phyloP scores from a whole-genome alignment of 2,113 vertebrate species.

The Pandion haliaetus region DNA sequence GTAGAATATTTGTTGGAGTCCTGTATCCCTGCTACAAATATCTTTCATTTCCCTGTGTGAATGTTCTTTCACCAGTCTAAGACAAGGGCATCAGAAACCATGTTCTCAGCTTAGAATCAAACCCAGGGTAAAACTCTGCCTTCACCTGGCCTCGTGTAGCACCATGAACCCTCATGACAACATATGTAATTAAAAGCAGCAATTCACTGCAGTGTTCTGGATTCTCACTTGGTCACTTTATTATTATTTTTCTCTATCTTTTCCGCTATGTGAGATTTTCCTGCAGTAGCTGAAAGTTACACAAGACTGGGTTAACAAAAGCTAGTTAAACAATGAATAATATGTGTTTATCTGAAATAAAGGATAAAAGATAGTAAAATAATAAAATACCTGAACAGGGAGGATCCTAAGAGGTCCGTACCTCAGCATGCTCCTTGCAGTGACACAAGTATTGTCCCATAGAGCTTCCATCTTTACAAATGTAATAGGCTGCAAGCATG shows the following conservation, averaged over 20 bases:
- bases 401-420: not conserved
- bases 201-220: not conserved
- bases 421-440: not conserved
- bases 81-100: not conserved
- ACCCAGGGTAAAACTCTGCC: not conserved
- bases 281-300: not conserved
- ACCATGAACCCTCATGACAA: not conserved
- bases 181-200: not conserved
- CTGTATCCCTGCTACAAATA: not conserved
- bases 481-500: not conserved
- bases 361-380: not conserved
- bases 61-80: not conserved
- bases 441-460: not conserved
- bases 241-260: not conserved
- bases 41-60: not conserved
- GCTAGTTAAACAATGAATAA: not conserved
- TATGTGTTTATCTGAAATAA: not conserved
- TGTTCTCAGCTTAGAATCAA: not conserved
- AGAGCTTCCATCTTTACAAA: not conserved
- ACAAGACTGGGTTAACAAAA: not conserved
- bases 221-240: not conserved
- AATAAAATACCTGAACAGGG: not conserved
- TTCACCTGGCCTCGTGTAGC: not conserved
- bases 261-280: not conserved
- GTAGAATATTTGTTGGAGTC: not conserved